Evolutionary conservation across 2,888 invertebrate species (phyloP).

Genomic region (Ephialtes manifestator): DNA sequence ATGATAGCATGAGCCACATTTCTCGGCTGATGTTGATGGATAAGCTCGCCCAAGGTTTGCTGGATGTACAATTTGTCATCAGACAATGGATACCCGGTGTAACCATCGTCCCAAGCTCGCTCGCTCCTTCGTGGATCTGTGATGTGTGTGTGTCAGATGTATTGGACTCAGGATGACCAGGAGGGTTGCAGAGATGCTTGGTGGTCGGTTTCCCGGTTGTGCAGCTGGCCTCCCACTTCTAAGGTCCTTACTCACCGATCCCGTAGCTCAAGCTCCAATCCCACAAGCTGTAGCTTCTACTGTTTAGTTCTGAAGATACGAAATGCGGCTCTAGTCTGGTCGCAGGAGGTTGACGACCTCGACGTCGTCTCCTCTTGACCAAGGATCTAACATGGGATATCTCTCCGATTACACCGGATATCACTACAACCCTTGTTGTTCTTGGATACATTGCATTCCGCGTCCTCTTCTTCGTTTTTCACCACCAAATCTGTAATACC

Average conservation of each 20-base stretch:
- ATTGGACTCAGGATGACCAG: neutral
- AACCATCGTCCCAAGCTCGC: constrained; percentile 27
- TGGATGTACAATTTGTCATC: constrained; percentile 81
- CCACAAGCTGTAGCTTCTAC: neutral
- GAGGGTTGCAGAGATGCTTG: constrained; percentile 6
- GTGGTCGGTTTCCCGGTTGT: neutral
- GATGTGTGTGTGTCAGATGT: neutral
- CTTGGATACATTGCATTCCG: constrained; percentile 76
- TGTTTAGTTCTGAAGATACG: constrained; percentile 11
- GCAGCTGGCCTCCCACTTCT: constrained; percentile 15
- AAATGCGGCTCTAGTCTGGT: constrained; percentile 29
- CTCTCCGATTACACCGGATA: constrained; percentile 66
- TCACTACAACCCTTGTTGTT: constrained; percentile 60
- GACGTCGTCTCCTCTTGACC: constrained; percentile 6
- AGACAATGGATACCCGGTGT: constrained; percentile 73
- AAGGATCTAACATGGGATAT: constrained; percentile 30
- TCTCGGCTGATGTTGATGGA: constrained; percentile 78
- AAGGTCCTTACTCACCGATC: constrained; percentile 5
- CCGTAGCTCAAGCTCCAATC: neutral
- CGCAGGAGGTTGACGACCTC: constrained; percentile 9
- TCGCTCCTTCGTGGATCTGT: constrained; percentile 22
- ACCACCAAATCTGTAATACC: constrained; percentile 3
- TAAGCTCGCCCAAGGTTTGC: constrained; percentile 72
- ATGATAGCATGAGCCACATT: constrained; percentile 37
- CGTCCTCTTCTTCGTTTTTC: constrained; percentile 65